Conservation (phyloP, 2,888 invertebrate species). For the Endomychus coccineus region DNA sequence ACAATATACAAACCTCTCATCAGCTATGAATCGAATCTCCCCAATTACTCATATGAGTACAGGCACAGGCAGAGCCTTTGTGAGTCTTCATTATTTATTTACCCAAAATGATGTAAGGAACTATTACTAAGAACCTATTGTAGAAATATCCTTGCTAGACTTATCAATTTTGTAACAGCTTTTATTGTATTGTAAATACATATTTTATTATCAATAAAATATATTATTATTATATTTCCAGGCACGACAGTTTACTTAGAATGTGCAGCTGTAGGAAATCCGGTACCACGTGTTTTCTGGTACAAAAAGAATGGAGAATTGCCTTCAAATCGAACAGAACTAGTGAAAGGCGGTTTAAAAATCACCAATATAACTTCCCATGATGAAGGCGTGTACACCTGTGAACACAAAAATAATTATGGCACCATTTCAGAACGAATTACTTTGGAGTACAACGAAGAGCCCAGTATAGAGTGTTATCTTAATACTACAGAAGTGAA, state of each 20-base stretch:
- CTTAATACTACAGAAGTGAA: constrained; percentile 41
- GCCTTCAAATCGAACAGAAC: constrained; percentile 46
- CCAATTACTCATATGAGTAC: too few species aligned
- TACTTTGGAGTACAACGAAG: constrained; percentile 47
- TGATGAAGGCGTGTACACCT: constrained; percentile 74
- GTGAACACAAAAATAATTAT: constrained; percentile 60
- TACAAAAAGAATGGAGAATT: constrained; percentile 52
- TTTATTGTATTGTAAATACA: too few species aligned
- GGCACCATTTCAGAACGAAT: constrained; percentile 47
- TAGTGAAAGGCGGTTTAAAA: constrained; percentile 51
- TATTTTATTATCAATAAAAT: too few species aligned
- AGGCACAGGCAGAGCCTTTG: too few species aligned
- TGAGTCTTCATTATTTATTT: too few species aligned
- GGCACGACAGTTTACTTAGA: constrained; percentile 63
- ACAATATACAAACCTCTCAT: too few species aligned
- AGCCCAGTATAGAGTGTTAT: constrained; percentile 43
- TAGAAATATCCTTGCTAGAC: too few species aligned
- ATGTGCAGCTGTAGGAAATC: constrained; percentile 63
- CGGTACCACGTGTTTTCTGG: constrained; percentile 61
- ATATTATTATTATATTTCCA: constrained; percentile 29
- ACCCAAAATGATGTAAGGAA: too few species aligned
- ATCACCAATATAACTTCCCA: constrained; percentile 52
- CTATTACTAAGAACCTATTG: too few species aligned
- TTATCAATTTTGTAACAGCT: too few species aligned
- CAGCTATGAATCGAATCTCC: too few species aligned